phyloP scores from a whole-genome alignment of 2,113 vertebrate genomes.

The Aviceda subcristata region DNA sequence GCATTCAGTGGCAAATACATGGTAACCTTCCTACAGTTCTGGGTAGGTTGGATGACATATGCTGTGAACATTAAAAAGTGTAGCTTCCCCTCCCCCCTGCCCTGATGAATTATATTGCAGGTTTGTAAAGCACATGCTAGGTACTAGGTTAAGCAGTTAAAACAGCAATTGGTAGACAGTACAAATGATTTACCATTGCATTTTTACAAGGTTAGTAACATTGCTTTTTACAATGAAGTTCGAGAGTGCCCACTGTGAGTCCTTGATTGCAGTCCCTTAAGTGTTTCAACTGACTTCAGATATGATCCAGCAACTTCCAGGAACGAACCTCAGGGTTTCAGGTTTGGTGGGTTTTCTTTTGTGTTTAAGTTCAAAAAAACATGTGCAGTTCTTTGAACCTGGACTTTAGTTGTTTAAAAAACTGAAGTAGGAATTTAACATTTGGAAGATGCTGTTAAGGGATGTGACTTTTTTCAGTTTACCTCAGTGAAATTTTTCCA shows the following conservation, averaged over 20 bases:
- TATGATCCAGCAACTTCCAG: not conserved
- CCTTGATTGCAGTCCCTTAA: not conserved
- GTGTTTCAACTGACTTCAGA: not conserved
- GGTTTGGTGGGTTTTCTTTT: not conserved
- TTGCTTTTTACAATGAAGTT: not conserved
- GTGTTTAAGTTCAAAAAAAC: not conserved
- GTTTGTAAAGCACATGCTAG: not conserved
- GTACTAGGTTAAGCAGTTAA: not conserved
- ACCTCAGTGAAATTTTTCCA: not conserved
- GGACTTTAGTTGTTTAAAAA: not conserved
- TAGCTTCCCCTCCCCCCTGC: not conserved
- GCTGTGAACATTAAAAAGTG: not conserved
- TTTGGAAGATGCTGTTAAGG: not conserved
- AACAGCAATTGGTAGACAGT: not conserved
- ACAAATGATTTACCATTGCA: rapidly evolving
- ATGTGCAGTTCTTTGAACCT: not conserved
- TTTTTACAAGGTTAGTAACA: not conserved
- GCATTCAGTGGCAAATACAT: rapidly evolving
- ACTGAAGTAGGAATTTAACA: not conserved
- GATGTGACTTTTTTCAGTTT: not conserved
- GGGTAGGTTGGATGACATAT: rapidly evolving
- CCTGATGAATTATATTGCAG: not conserved
- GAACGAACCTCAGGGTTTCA: not conserved
- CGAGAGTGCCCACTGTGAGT: not conserved
- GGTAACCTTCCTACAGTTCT: not conserved